Percentiles rank a stretch among this genome's conserved stretches.
These are phyloP conservation scores for Aphis craccivora DNA, from an alignment of 1,140 invertebrate genomes.

Conservation along the genomic window DNA sequence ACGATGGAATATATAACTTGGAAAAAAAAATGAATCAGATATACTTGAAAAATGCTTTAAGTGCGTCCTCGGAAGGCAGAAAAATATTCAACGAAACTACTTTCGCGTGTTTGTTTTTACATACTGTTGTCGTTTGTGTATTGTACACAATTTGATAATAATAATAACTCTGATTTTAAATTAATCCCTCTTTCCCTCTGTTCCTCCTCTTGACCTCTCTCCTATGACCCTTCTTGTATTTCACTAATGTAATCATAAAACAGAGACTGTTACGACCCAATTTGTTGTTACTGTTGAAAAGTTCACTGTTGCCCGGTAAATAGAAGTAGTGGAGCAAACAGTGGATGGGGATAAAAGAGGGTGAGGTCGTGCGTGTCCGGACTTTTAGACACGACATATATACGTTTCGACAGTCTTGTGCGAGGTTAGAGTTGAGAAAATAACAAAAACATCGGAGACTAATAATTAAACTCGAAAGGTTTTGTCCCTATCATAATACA, in stretches of 20 bases:
- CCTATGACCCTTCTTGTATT: conserved; percentile 28
- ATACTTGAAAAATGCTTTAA: conserved; percentile 48
- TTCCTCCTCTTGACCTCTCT: conserved; percentile 23
- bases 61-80: conserved; percentile 13
- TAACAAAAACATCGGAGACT: conserved; percentile 22
- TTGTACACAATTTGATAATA: conserved; percentile 47
- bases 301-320: conserved; percentile 37
- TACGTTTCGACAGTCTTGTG: conserved; percentile 31
- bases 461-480: conserved; percentile 32
- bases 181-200: neutral
- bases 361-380: conserved; percentile 47
- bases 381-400: conserved; percentile 53
- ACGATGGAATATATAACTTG: conserved; percentile 44
- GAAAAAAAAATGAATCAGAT: conserved; percentile 42
- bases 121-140: conserved; percentile 22
- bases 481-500: neutral
- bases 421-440: conserved; percentile 44
- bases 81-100: conserved; percentile 14
- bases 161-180: conserved; percentile 50
- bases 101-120: conserved; percentile 49
- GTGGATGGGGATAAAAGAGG: neutral
- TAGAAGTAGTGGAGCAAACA: neutral
- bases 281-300: conserved; percentile 49
- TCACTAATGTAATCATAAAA: conserved; percentile 49
- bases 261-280: conserved; percentile 49